Percentiles rank a stretch among this genome's conserved stretches.
These are phyloP conservation scores for Eurois occulta DNA, from an alignment of 2,888 invertebrate genomes.

Conservation along the genomic window DNA sequence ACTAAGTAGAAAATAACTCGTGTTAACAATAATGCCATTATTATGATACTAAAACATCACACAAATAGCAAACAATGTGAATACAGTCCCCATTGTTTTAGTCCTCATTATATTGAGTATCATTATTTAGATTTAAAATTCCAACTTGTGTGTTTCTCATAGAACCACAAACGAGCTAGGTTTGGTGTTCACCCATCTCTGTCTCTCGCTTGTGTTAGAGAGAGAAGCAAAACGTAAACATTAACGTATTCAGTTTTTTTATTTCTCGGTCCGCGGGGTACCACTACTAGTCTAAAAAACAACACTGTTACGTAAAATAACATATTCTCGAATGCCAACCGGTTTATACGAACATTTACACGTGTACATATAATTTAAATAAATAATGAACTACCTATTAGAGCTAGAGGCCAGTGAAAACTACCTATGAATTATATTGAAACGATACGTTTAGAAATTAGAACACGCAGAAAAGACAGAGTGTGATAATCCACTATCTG, in stretches of 20 bases:
- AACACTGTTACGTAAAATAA: slow-evolving; percentile 30
- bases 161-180: slow-evolving; percentile 10
- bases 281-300: slow-evolving; percentile 32
- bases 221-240: slow-evolving; percentile 44
- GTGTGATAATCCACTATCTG: too few species aligned
- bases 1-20: not conserved
- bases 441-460: not conserved
- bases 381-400: not conserved
- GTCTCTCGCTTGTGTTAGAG: slow-evolving; percentile 34
- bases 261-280: slow-evolving; percentile 14
- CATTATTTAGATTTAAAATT: slow-evolving; percentile 11
- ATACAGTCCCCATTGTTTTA: slow-evolving; percentile 5
- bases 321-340: slow-evolving; percentile 29
- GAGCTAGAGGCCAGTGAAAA: not conserved
- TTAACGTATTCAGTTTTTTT: slow-evolving; percentile 58
- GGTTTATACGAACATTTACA: slow-evolving; percentile 3
- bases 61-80: not conserved
- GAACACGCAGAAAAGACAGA: not conserved
- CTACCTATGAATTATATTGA: not conserved
- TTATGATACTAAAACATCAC: not conserved
- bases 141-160: not conserved
- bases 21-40: not conserved
- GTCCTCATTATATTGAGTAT: not conserved
- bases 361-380: slow-evolving; percentile 8
- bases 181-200: slow-evolving; percentile 32